phyloP scores from a whole-genome alignment of 2,888 invertebrate genomes.

The Andrena haemorrhoa region DNA sequence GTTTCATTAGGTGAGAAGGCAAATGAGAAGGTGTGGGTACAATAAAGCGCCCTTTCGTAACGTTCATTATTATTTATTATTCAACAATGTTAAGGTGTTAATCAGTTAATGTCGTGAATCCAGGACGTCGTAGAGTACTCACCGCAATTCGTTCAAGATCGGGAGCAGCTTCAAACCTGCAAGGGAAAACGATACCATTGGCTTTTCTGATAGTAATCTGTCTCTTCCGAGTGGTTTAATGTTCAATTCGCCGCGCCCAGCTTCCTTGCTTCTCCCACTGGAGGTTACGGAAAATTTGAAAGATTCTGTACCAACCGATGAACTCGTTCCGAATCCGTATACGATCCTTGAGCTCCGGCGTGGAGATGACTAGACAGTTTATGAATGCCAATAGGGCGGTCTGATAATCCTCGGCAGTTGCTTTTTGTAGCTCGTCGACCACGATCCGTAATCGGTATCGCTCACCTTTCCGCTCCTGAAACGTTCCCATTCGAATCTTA shows the following conservation, averaged over 20 bases:
- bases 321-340: constrained; percentile 96
- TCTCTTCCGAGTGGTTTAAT: no score
- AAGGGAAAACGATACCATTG: constrained; percentile 80
- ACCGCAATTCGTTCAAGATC: constrained; percentile 94
- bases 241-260: no score
- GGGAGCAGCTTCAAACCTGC: constrained; percentile 95
- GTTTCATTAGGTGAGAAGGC: constrained; percentile 51
- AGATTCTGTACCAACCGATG: constrained; percentile 88
- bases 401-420: constrained; percentile 94
- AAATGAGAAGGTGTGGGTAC: constrained; percentile 67
- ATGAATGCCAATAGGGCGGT: constrained; percentile 96
- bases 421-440: constrained; percentile 94
- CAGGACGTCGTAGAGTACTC: constrained; percentile 83
- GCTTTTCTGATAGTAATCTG: neutral
- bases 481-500: constrained; percentile 18
- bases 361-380: constrained; percentile 97
- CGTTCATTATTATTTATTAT: constrained; percentile 82
- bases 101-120: constrained; percentile 71
- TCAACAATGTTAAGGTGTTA: constrained; percentile 82
- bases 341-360: constrained; percentile 94
- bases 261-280: neutral
- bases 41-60: constrained; percentile 84
- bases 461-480: constrained; percentile 93
- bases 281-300: neutral
- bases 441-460: constrained; percentile 95